Conservation (phyloP, 2,797 vertebrate genomes). For the Tenualosa ilisha region DNA sequence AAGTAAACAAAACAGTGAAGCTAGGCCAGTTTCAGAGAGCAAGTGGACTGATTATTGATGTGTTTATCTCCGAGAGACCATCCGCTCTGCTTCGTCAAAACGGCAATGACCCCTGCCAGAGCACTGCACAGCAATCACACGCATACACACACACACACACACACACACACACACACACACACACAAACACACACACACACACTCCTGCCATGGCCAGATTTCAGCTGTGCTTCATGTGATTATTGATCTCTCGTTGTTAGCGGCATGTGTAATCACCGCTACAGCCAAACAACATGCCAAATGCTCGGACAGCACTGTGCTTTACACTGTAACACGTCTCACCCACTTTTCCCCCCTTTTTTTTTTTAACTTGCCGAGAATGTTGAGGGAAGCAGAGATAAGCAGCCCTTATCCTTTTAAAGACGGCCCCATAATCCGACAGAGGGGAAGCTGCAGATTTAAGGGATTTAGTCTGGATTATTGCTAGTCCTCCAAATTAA, state of each 20-base stretch:
- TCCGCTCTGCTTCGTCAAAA: background rate
- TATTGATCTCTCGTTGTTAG: constrained; percentile 65
- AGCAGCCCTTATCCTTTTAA: constrained; percentile 81
- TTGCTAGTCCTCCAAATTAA: constrained; percentile 83
- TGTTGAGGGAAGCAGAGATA: constrained; percentile 73
- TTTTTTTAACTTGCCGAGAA: constrained; percentile 36
- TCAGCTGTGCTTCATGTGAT: constrained; percentile 33
- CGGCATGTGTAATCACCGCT: background rate
- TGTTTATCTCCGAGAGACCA: background rate
- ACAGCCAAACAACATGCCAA: background rate
- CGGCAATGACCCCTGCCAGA: background rate
- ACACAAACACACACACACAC: background rate
- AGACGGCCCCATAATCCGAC: constrained; percentile 77
- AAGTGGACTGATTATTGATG: background rate
- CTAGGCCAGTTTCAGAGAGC: background rate
- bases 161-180: background rate
- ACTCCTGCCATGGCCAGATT: background rate
- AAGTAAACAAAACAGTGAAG: background rate
- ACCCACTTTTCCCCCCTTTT: background rate
- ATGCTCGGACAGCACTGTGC: too few species aligned
- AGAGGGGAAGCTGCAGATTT: constrained; percentile 71
- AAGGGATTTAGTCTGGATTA: constrained; percentile 81
- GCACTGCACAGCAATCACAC: background rate
- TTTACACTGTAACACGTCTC: background rate
- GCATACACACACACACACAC: background rate